Evolutionary conservation across 2,888 invertebrate genomes (phyloP).

Genomic region (Machimus rusticus): DNA sequence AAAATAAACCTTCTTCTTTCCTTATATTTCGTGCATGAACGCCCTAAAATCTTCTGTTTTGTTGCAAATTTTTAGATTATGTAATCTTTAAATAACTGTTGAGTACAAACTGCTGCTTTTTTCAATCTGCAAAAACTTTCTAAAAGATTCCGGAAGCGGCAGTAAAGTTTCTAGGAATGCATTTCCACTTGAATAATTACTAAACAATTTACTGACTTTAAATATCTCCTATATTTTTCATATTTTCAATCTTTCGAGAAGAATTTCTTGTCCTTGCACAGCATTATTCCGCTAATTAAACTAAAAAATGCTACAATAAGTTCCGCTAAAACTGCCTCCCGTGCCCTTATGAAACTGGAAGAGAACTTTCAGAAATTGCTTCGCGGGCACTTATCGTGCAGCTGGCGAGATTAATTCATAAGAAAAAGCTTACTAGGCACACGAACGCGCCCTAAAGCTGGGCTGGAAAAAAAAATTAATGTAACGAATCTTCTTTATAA

Average conservation of each 20-base stretch:
- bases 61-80: too few relatives aligned
- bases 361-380: background rate
- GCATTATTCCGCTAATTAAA: slow-evolving; percentile 5
- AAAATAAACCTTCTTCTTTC: too few relatives aligned
- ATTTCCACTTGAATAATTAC: background rate
- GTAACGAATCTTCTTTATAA: slow-evolving; percentile 2
- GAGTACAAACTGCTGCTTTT: background rate
- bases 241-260: background rate
- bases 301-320: background rate
- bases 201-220: background rate
- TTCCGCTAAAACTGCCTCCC: background rate
- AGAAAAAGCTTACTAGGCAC: background rate
- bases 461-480: background rate
- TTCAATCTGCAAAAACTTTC: background rate
- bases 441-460: background rate
- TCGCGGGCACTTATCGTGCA: background rate
- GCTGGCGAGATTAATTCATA: background rate
- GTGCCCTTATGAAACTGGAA: background rate
- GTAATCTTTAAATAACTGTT: background rate
- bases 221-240: background rate
- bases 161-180: background rate
- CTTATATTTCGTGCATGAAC: too few relatives aligned
- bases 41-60: too few relatives aligned
- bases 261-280: background rate
- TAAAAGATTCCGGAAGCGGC: background rate